Evolutionary conservation across 2,113 vertebrate genomes (phyloP).

Genomic region (Phocoena sinus): DNA sequence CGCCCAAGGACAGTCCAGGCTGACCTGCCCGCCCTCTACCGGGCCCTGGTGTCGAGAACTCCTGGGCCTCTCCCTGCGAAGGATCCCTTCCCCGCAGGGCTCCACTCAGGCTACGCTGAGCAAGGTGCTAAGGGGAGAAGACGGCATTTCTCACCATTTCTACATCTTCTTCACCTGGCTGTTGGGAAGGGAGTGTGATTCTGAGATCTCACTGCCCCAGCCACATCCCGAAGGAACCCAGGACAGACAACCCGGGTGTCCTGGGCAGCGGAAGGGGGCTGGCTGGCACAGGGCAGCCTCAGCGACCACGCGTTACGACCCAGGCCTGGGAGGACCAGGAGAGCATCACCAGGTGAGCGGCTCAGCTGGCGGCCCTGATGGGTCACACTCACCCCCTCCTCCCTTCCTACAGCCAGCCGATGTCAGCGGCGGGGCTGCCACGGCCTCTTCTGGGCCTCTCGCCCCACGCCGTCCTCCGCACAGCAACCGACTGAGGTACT

Average conservation of each 20-base stretch:
- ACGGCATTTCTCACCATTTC: not conserved
- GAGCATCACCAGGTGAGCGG: not conserved
- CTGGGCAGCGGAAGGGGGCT: not conserved
- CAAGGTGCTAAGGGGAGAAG: not conserved
- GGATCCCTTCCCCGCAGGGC: not conserved
- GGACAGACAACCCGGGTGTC: not conserved
- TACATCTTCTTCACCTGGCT: not conserved
- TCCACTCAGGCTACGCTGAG: accelerated
- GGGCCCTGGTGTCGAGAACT: not conserved
- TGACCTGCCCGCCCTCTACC: accelerated
- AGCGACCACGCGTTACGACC: not conserved
- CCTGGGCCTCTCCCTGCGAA: not conserved
- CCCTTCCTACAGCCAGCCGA: accelerated
- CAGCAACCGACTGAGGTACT: accelerated
- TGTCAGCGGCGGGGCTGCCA: not conserved
- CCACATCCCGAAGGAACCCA: not conserved
- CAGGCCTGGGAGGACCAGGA: not conserved
- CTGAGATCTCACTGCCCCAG: not conserved
- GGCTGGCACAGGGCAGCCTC: not conserved
- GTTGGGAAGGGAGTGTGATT: not conserved
- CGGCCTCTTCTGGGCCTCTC: not conserved
- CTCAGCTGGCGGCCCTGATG: not conserved
- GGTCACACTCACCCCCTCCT: not conserved
- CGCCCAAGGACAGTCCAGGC: not conserved
- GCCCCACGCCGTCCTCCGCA: not conserved